Base-by-base conservation (phyloP, 2,888 invertebrate genomes). In the Microdon myrmicae region DNA sequence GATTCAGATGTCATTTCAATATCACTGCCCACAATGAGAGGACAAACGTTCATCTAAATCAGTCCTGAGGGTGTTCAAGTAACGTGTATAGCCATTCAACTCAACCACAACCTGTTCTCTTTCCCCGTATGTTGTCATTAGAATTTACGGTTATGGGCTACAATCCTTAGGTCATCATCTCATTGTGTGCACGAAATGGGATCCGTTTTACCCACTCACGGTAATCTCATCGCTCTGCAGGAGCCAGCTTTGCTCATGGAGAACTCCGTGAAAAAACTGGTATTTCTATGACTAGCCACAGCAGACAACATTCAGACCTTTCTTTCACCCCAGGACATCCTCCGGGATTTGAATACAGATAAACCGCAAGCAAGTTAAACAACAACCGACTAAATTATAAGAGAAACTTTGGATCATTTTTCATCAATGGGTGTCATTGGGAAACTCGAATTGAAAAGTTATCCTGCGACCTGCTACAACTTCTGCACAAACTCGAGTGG, bases 1-100 rank as follows among this genome's bases (percentile, higher is more conserved):
- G 54, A 38, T 47, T 60, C 48, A 37, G 43, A 60, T 54, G 54
- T 48, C 60, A 48, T 48, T 48, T 43, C 54, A 54, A 60, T 54
- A 60, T 37, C 60, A 47, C 43, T 47, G 41, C 48, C 60, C 39
- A 44, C 44, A 17, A 39, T 6, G 10, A 19, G 29, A 16, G 29
- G 14, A 44, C 19, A 48, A 48, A 51, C 47, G 56, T 56, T 39
- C 56, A 49, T 44, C 60, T 48, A 47, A 55, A 55, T 61, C 60
- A 39, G 39, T 39, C 61, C 39, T 45, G 39, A 56, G 56, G 44
- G 41, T 35, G 41, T 61, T n/a, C 9, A 14, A 6, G 9, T 7
- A 29, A 29, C 38, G 32, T 32, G 28, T 34, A 45, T 12, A 26
- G 43, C 41, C 26, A 48, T 38, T 25, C 13, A 17, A 4, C n/a